Evolutionary conservation across 1,140 invertebrate genomes (phyloP), one percentile per base, ranked within the genome.

Genomic region (Euura lappo): DNA sequence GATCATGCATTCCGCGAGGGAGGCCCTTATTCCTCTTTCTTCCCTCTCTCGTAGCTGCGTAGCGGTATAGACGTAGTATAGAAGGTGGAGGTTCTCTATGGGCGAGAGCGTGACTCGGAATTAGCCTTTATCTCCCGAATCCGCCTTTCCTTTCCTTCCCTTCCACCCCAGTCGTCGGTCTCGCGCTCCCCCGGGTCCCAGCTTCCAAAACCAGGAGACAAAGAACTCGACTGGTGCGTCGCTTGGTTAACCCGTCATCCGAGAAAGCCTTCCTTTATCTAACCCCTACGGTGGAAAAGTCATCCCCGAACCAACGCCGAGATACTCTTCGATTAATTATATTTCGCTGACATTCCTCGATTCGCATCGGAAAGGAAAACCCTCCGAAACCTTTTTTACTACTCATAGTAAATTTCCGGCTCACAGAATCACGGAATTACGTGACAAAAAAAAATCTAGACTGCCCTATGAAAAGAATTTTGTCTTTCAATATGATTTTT

Each of bases 91-190:
- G 60, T 10, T 10, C 8, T 64, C 8, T 64, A 64, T 10, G 13
- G 60, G 60, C 8, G 13, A 64, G 83, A 81, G 83, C 79, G 80
- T 81, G 80, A 79, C 81, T 80, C 79, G 82, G 83, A 87, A 88
- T 88, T 88, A 88, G 86, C 86, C 84, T 86, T 82, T 85, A 86
- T 86, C 83, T 84, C 71, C 77, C n/a, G 44, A 47, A 83, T 80
- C 80, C 51, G 51, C 3, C 51, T 6, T n/a, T n/a, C 8, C 51
- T 28, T 6, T 8, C 51, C 51, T 60, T n/a, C 51, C 8, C 51
- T n/a, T 60, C 51, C 47, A n/a, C 13, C 51, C 13, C 13, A 8
- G 51, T 60, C 51, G 51, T 60, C 51, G 13, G 8, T n/a, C 51
- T 60, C 51, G 51, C 51, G 51, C 51, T 60, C 51, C 10, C 51